Percentiles rank a stretch among this genome's conserved stretches.
These are phyloP conservation scores for Tenthredo distinguenda DNA, from an alignment of 2,888 invertebrate species.

Conservation along the genomic window DNA sequence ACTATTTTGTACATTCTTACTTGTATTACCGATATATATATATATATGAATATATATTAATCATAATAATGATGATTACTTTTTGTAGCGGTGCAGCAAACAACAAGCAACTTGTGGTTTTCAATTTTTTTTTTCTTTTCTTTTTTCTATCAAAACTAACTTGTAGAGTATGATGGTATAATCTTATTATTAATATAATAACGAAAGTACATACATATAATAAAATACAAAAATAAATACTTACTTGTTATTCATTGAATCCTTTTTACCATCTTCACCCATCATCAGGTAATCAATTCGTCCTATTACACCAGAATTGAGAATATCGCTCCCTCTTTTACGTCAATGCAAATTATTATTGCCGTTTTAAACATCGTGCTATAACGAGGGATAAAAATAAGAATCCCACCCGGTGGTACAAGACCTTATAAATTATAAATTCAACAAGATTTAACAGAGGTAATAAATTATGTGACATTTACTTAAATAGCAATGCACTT, in stretches of 20 bases:
- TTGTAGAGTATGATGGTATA: constrained; percentile 73
- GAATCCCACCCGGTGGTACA: not conserved
- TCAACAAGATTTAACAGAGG: not conserved
- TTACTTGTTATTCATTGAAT: not conserved
- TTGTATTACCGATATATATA: constrained; percentile 52
- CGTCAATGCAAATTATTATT: not conserved
- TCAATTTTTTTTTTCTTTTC: constrained; percentile 57
- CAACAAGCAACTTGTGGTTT: constrained; percentile 16
- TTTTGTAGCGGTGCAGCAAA: constrained; percentile 47
- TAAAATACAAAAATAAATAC: constrained; percentile 45
- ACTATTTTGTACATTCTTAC: constrained; percentile 71
- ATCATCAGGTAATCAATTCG: not conserved
- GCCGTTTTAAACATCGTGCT: not conserved
- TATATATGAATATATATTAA: constrained; percentile 17
- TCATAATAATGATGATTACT: constrained; percentile 8
- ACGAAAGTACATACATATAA: constrained; percentile 61
- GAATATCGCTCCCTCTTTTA: not conserved
- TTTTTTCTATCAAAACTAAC: constrained; percentile 73
- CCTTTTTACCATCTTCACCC: not conserved
- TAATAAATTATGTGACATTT: constrained; percentile 38
- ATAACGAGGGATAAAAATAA: not conserved
- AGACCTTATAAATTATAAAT: constrained; percentile 12
- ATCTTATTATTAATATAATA: constrained; percentile 72
- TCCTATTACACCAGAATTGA: not conserved
- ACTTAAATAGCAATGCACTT: constrained; percentile 33